Evolutionary conservation across 2,113 vertebrate genomes (phyloP).

Genomic region (Pagrus major): DNA sequence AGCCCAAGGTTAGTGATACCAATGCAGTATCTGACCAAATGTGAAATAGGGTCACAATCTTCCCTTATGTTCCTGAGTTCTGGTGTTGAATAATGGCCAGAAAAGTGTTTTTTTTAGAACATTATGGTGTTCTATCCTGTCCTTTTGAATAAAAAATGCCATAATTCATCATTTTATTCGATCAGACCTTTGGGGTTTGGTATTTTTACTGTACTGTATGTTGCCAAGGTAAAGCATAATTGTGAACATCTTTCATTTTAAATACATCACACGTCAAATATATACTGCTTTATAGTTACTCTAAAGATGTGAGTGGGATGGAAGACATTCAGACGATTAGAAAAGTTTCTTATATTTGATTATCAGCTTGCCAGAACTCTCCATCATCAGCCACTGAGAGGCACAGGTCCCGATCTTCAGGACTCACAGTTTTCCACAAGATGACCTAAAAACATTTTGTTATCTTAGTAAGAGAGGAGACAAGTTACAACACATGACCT

Average conservation of each 20-base stretch:
- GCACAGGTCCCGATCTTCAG: constrained; percentile 56
- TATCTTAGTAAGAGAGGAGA: too few relatives aligned
- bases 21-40: too few relatives aligned
- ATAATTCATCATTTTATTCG: too few relatives aligned
- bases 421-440: constrained; percentile 73
- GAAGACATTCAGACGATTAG: not conserved
- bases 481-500: not conserved
- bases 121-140: too few relatives aligned
- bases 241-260: not conserved
- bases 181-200: too few relatives aligned
- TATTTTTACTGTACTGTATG: not conserved
- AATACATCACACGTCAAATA: not conserved
- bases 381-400: constrained; percentile 69
- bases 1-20: too few relatives aligned
- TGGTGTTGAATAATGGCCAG: too few relatives aligned
- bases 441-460: constrained; percentile 68
- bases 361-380: constrained; percentile 82
- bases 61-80: too few relatives aligned
- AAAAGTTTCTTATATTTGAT: rapidly evolving
- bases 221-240: not conserved
- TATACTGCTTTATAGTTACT: not conserved
- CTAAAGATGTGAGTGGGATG: not conserved
- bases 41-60: too few relatives aligned
- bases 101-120: too few relatives aligned
- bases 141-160: too few relatives aligned